These are phyloP conservation scores for Furcula furcula DNA, from an alignment of 2,888 invertebrate species.

Conservation along the genomic window DNA sequence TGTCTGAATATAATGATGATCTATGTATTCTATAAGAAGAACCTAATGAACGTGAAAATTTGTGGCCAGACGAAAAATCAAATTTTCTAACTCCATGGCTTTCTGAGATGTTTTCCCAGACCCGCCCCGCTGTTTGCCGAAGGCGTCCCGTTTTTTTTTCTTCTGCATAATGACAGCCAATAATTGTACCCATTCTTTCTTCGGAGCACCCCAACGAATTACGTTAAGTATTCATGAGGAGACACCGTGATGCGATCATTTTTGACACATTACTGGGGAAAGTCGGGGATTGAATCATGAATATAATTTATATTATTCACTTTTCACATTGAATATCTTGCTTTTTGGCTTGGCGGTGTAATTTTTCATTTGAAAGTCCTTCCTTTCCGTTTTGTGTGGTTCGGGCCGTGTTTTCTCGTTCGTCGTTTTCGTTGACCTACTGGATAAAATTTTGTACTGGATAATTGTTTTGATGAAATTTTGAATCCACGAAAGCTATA, in stretches of 20 bases:
- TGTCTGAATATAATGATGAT: too few relatives aligned
- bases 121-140: slow-evolving; percentile 33
- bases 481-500: too few relatives aligned
- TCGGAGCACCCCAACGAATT: slow-evolving; percentile 23
- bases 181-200: slow-evolving; percentile 34
- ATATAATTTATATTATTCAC: slow-evolving; percentile 17
- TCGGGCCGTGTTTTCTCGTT: too few relatives aligned
- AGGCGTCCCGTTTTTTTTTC: slow-evolving; percentile 31
- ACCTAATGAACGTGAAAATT: too few relatives aligned
- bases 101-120: slow-evolving; percentile 27
- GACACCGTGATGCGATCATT: slow-evolving; percentile 19
- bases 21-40: too few relatives aligned
- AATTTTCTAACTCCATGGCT: slow-evolving; percentile 1
- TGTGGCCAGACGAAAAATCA: too few relatives aligned
- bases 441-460: too few relatives aligned
- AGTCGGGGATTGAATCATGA: slow-evolving; percentile 21
- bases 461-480: too few relatives aligned
- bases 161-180: slow-evolving; percentile 41
- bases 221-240: slow-evolving; percentile 31
- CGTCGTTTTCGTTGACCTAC: too few relatives aligned
- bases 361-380: slow-evolving; percentile 1
- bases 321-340: slow-evolving; percentile 9
- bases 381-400: too few relatives aligned
- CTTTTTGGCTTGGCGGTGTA: slow-evolving; percentile 2
- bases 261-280: slow-evolving; percentile 29